Conservation (phyloP, 2,888 invertebrate species). For the Thalpophila matura region DNA sequence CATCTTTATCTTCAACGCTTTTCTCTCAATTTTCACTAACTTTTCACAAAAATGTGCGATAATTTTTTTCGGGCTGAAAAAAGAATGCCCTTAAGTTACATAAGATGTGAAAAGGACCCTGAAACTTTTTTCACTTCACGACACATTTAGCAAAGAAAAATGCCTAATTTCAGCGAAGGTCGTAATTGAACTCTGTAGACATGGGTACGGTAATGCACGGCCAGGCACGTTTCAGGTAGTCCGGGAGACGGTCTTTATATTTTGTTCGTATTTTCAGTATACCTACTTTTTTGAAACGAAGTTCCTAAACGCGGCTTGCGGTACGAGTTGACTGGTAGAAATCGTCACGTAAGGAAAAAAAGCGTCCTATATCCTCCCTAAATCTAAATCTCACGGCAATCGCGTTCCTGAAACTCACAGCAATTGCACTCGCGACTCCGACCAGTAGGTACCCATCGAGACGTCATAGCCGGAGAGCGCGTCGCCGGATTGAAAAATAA, state of each 20-base stretch:
- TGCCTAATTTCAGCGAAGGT: constrained; percentile 62
- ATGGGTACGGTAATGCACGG: constrained; percentile 61
- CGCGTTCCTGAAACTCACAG: too few species aligned
- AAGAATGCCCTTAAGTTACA: constrained; percentile 53
- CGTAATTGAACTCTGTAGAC: constrained; percentile 60
- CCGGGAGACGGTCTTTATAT: constrained; percentile 14
- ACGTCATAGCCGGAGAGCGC: too few species aligned
- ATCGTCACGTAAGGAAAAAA: too few species aligned
- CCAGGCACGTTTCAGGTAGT: constrained; percentile 57
- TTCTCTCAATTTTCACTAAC: constrained; percentile 42
- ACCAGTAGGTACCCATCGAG: too few species aligned
- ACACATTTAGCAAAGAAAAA: constrained; percentile 66
- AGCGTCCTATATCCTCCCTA: too few species aligned
- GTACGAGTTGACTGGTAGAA: too few species aligned
- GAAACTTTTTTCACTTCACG: constrained; percentile 62
- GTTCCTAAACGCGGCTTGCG: too few species aligned
- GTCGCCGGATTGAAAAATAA: too few species aligned
- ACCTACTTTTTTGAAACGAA: too few species aligned
- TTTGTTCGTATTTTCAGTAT: too few species aligned
- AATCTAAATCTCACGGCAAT: too few species aligned
- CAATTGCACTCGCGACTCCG: too few species aligned
- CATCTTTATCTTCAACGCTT: constrained; percentile 42
- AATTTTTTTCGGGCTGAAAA: constrained; percentile 45
- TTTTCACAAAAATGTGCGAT: constrained; percentile 50
- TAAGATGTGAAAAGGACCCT: constrained; percentile 39